Percentiles rank a stretch among this genome's conserved stretches.
These are phyloP conservation scores for Yasuhikotakia modesta DNA, from an alignment of 2,797 vertebrate genomes.

Conservation along the genomic window DNA sequence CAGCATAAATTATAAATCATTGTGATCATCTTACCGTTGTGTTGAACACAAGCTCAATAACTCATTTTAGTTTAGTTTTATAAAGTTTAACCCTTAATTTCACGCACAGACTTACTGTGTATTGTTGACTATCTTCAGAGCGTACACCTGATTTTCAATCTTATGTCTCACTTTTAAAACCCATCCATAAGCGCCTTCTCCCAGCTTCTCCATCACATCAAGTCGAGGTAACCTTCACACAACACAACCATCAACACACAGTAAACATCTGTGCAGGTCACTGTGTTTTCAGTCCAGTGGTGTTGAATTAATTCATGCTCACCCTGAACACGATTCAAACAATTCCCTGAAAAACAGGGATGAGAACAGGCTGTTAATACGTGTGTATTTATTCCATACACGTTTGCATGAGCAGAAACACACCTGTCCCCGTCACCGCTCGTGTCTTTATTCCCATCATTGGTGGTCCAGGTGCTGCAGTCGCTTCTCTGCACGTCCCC, in stretches of 20 bases:
- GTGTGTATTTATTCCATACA: no score
- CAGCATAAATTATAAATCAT: no score
- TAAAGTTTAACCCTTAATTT: no score
- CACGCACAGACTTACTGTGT: constrained; percentile 23
- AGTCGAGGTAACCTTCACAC: constrained; percentile 40
- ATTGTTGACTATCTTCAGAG: constrained; percentile 51
- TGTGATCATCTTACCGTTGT: no score
- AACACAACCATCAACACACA: not conserved
- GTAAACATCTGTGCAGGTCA: no score
- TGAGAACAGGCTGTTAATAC: no score
- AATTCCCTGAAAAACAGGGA: not conserved
- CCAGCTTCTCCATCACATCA: not conserved
- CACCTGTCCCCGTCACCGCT: not conserved
- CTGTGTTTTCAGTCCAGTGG: no score
- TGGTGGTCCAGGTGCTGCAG: not conserved
- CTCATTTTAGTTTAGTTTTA: no score
- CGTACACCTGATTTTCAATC: constrained; percentile 43
- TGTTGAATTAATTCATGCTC: no score
- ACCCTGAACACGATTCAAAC: no score
- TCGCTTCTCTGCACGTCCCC: not conserved
- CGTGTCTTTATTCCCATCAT: not conserved
- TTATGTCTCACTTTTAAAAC: constrained; percentile 51
- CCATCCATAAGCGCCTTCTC: constrained; percentile 49
- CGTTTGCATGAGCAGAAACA: not conserved
- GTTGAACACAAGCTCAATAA: no score